Base-by-base conservation (phyloP, 2,113 vertebrate genomes). In the Eurypyga helias region DNA sequence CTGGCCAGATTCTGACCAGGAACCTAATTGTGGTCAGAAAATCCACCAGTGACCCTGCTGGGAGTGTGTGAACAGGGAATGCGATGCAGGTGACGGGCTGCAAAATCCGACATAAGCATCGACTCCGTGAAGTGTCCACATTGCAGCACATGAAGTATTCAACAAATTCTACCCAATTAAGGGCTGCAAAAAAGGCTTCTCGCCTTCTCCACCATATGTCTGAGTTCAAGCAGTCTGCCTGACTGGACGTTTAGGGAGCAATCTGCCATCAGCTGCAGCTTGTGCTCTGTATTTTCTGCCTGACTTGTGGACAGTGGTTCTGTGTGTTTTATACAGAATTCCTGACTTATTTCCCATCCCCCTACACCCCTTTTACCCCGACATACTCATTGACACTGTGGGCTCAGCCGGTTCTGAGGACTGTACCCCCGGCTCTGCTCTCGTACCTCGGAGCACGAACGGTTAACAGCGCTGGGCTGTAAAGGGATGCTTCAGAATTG, bases 161-260 rank as follows among this genome's bases (percentile, higher is more conserved):
- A 34, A 46, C 33, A 52, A 33, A 62, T 86, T 45, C 62, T 43
- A 2, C 7, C 41, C 51, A 60, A 0, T 29, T 46, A 21, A 18
- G 7, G 21, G 46, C 43, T 88, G 46, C 25, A 29, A 21, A 31
- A n/a, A 36, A 66, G 41, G 41, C 28, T 86, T 65, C 34, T 77
- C 0, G 0, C 33, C 45, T 12, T 51, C 66, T 83, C 31, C 38
- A 6, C 41, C 24, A 1, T 2, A 2, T 4, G 12, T 34, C 78
- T 71, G 75, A 49, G n/a, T 49, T 66, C 57, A 46, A 8, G 36
- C 52, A 77, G 23, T 33, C 36, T 87, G 87, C 12, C 4, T 15
- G 29, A 25, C 60, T 52, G 49, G 36, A 58, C 36, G 17, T 57
- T 77, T 64, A 43, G 19, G 51, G n/a, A 69, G 36, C 17, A n/a